Percentiles rank a stretch among this genome's conserved stretches.
Evolutionary conservation across 2,888 invertebrate species (phyloP).

Genomic region (Ophion obscuratus): DNA sequence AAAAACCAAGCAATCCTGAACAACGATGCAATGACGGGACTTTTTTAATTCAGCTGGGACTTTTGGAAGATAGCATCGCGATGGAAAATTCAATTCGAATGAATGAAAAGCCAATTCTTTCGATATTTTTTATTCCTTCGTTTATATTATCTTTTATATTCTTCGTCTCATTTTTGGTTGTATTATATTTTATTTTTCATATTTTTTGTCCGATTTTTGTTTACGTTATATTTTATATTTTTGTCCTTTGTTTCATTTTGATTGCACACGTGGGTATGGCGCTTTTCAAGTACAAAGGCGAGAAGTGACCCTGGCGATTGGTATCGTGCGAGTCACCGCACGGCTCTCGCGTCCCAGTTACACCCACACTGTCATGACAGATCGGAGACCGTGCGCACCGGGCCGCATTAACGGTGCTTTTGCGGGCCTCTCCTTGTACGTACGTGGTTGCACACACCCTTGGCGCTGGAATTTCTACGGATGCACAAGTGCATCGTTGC

Average conservation of each 20-base stretch:
- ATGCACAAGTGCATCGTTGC: slow-evolving; percentile 50
- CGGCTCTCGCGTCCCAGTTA: neutral
- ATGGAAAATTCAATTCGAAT: too few species aligned
- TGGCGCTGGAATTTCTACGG: slow-evolving; percentile 54
- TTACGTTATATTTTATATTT: neutral
- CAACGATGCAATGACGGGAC: too few species aligned
- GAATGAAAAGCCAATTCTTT: too few species aligned
- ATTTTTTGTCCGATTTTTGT: too few species aligned
- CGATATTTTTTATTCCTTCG: too few species aligned
- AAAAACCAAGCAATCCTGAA: too few species aligned
- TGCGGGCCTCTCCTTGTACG: slow-evolving; percentile 1
- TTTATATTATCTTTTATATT: too few species aligned
- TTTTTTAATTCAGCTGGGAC: too few species aligned
- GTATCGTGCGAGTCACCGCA: slow-evolving; percentile 35
- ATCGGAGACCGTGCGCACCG: neutral
- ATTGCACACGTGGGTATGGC: neutral
- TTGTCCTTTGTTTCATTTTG: neutral
- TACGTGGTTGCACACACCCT: too few species aligned
- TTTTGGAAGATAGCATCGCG: too few species aligned
- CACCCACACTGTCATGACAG: neutral
- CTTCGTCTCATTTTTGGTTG: too few species aligned
- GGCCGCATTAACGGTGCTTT: neutral
- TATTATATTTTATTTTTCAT: too few species aligned
- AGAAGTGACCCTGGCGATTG: slow-evolving; percentile 57
- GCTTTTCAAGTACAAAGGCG: slow-evolving; percentile 10